Base-by-base conservation (phyloP, 2,797 vertebrate species). In the Lemur catta region DNA sequence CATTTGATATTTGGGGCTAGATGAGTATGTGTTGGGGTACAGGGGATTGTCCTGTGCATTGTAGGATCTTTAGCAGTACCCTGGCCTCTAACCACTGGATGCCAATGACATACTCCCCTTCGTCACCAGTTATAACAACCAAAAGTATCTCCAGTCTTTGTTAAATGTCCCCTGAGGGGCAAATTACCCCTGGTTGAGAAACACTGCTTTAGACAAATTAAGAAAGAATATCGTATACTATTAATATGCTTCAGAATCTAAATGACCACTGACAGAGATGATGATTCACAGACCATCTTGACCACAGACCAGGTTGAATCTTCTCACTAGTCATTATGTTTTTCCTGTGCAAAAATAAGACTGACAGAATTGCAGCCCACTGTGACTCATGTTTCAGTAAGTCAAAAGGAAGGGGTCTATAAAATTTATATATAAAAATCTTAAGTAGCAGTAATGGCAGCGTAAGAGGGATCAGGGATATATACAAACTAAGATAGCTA, bases 271-370 rank as follows among this genome's bases (percentile, higher is more conserved):
- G 2, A 35, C 28, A 84, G 67, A 76, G 28, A 48, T 15, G n/a
- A 89, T 35, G 52, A 41, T 38, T 76, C 43, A 90, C 41, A 93
- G 72, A 61, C n/a, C 28, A 18, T 8, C 43, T 43, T 43, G 43
- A 43, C 43, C 43, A 43, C 43, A 43, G 43, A 43, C 43, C 43
- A 43, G 43, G 63, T 59, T 41, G 50, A 20, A 63, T 88, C 84
- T 82, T 79, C 41, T 80, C 72, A 35, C 61, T 65, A 63, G 69
- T 26, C 35, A 24, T 52, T 63, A 52, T 52, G 41, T 7, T 86
- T 89, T 90, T 75, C 52, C 74, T 87, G 5, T 67, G 48, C 35
- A 76, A 90, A 95, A 97, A 93, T 78, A 96, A 92, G 95, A 48
- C 28, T 20, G 71, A 90, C 24, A 26, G 14, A 82, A 80, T 13